Evolutionary conservation across 2,113 vertebrate species (phyloP).

Genomic region (Aphyosemion australe): DNA sequence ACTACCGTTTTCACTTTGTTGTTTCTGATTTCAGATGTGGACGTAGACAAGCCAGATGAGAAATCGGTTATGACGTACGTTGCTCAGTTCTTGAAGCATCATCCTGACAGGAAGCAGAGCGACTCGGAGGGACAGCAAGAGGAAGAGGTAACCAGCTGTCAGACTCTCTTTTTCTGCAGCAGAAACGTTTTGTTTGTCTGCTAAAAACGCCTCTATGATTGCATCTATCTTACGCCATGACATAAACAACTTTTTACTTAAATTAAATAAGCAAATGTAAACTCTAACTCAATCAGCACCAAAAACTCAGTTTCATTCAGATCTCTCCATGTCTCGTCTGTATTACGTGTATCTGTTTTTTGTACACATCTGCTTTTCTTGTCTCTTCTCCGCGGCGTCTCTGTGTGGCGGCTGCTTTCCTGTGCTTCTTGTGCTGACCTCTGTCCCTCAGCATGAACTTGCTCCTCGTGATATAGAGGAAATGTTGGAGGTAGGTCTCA

Average conservation of each 20-base stretch:
- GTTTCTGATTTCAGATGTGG: conserved; percentile 83
- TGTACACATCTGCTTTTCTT: conserved; percentile 47
- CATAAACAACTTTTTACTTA: neutral
- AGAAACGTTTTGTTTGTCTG: conserved; percentile 64
- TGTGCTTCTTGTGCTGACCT: conserved; percentile 65
- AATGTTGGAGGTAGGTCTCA: conserved; percentile 80
- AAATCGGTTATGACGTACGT: conserved; percentile 99
- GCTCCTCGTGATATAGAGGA: conserved; percentile 79
- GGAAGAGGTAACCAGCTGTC: conserved; percentile 80
- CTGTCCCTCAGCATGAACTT: conserved; percentile 72
- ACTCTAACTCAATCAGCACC: neutral
- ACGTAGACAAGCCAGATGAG: conserved; percentile 98
- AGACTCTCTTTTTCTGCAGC: conserved; percentile 34
- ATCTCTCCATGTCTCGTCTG: conserved; percentile 29
- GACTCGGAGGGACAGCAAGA: conserved; percentile 75
- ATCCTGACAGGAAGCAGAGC: conserved; percentile 80
- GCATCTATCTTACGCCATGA: neutral
- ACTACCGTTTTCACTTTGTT: conserved; percentile 34
- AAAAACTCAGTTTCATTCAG: neutral
- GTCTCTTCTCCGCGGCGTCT: conserved; percentile 49
- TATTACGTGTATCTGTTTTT: neutral
- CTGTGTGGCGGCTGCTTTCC: conserved; percentile 66
- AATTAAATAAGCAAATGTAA: neutral
- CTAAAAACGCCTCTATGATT: too few species aligned
- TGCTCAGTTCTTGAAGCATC: conserved; percentile 94